Evolutionary conservation across 2,113 vertebrate species (phyloP), one percentile per base, ranked within the genome.

Genomic region (Pluvianellus socialis): DNA sequence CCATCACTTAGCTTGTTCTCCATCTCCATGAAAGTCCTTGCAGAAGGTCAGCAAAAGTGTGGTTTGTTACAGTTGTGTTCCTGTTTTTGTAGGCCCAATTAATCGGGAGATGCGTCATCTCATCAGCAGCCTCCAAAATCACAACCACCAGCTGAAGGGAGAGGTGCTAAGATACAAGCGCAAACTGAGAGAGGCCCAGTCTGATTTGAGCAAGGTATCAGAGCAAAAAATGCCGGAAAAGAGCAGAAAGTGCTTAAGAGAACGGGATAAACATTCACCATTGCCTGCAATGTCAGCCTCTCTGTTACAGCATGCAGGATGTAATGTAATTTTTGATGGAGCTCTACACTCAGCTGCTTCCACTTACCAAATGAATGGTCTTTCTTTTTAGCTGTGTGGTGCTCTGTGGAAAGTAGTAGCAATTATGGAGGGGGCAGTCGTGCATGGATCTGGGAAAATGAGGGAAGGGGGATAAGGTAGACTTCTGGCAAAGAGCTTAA

Each of bases 51-150:
- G 14, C 22, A 55, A 10, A 76, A 42, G 7, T 18, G 3, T 82
- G 53, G 2, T 70, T 81, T 73, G 15, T 88, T 56, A 38, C 38
- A 59, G 20, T 16, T 47, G 9, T 63, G 6, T 82, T 97, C 88
- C 61, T 96, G 49, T 56, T 28, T 95, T 86, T 94, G 6, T 95
- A 99, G 99, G 99, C 7, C 99, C 99, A 10, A 99, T 99, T 76
- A 99, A 99, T 96, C 98, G 99, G 52, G 99, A 99, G 97, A 99
- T 99, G 99, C 98, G 99, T 56, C 99, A 99, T 81, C 98, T 99
- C 72, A 99, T 99, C 94, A 99, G 99, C 97, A 99, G 99, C 15
- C 98, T 99, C 76, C 99, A 99, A 97, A 99, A 99, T 40, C 99
- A 99, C 96, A 99, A 99, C 96, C 99, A 99, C 95, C 99, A 99